Base-by-base conservation (phyloP, 2,888 invertebrate species). In the Diadegma fenestrale region DNA sequence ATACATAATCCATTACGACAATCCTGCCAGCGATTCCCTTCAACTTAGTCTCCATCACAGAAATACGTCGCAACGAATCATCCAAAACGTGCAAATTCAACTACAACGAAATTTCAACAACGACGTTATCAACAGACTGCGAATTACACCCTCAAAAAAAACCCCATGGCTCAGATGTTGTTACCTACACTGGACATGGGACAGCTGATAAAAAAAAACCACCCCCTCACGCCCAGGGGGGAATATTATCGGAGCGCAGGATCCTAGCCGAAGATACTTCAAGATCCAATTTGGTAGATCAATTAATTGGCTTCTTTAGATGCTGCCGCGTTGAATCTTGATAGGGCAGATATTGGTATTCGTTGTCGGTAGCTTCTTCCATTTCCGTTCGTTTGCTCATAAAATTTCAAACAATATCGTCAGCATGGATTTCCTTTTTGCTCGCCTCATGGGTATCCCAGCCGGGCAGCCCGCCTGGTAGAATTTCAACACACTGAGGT, bases 341-440 rank as follows among this genome's bases (percentile, higher is more conserved):
- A 86, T 81, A 78, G 12, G 54, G 17, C 22, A 66, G 26, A 77
- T 61, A 76, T 80, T 69, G 73, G 75, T 81, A 86, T 88, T 86
- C 86, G 82, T 86, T 84, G 77, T 84, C 85, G 81, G 84, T 84
- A 83, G 84, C 86, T 80, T 82, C 85, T 80, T 78, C 76, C 51
- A 64, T 68, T 80, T 79, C 58, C 48, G 73, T 68, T 80, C 80
- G 64, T 61, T 85, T 8, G 45, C 22, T 54, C 54, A 37, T 61
- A 68, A 77, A 84, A 72, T 72, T 58, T 61, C 61, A 26, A 77
- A 82, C 75, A 69, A 78, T 68, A 80, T 77, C 79, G 66, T 26
- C 37, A 54, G 54, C 54, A 45, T 73, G 68, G 71, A 71, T 83
- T 76, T 45, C 64, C 75, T 66, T 79, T 17, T 71, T 78, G n/a